Evolutionary conservation across 2,797 vertebrate genomes (phyloP).

Genomic region (Lepus townsendii): DNA sequence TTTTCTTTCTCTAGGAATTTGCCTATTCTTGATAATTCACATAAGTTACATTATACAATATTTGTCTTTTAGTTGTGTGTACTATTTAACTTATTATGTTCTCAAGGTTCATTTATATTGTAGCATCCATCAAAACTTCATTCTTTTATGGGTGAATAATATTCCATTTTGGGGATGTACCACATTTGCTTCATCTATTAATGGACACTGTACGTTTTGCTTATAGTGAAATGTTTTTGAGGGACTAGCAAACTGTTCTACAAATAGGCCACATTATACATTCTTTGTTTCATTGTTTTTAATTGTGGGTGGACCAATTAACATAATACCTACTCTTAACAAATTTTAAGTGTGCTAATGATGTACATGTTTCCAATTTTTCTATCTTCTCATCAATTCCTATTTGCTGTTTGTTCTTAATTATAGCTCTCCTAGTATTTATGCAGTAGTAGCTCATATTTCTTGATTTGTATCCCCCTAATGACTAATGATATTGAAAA

Average conservation of each 20-base stretch:
- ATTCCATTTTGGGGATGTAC: not conserved
- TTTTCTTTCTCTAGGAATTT: not conserved
- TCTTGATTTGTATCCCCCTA: conserved; percentile 5
- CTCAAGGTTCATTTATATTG: not conserved
- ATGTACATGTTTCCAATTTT: not conserved
- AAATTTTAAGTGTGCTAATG: not conserved
- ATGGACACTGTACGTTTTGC: not conserved
- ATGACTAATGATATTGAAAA: not conserved
- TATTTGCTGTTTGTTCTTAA: not conserved
- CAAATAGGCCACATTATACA: not conserved
- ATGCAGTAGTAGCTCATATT: not conserved
- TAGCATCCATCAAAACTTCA: not conserved
- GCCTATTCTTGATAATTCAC: not conserved
- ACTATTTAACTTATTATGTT: not conserved
- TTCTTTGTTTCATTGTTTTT: not conserved
- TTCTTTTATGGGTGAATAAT: not conserved
- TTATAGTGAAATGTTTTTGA: not conserved
- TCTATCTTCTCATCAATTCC: not conserved
- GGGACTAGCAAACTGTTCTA: not conserved
- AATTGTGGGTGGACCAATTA: not conserved
- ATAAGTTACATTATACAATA: not conserved
- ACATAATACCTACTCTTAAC: not conserved
- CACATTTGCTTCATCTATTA: not conserved
- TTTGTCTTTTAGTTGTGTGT: not conserved
- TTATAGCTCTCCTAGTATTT: not conserved